Percentiles rank a stretch among this genome's conserved stretches.
These are phyloP conservation scores for Xenopus tropicalis DNA, from an alignment of 2,113 vertebrate genomes.

Conservation along the genomic window UCB_Xtro_10.0 CM004450.2:79454501-79455000, in stretches of 20 bases:
- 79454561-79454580: too few species aligned
- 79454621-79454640: not conserved
- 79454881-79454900: not conserved
- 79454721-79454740: conserved; percentile 34
- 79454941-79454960: too few species aligned
- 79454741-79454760: conserved; percentile 5
- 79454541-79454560: too few species aligned
- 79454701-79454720: conserved; percentile 38
- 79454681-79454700: conserved; percentile 6
- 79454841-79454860: not conserved
- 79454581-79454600: not conserved
- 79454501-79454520: too few species aligned
- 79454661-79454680: conserved; percentile 18
- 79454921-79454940: too few species aligned
- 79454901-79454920: not conserved
- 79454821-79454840: not conserved
- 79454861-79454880: not conserved
- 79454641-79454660: not conserved
- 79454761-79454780: not conserved
- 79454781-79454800: not conserved
- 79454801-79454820: conserved; percentile 28
- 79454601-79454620: not conserved
- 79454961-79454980: too few species aligned
- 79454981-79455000: too few species aligned
- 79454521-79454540: too few species aligned